Percentiles rank a stretch among this genome's conserved stretches.
Evolutionary conservation across 1,140 invertebrate species (phyloP).

Genomic region (Drosophila eugracilis): DNA sequence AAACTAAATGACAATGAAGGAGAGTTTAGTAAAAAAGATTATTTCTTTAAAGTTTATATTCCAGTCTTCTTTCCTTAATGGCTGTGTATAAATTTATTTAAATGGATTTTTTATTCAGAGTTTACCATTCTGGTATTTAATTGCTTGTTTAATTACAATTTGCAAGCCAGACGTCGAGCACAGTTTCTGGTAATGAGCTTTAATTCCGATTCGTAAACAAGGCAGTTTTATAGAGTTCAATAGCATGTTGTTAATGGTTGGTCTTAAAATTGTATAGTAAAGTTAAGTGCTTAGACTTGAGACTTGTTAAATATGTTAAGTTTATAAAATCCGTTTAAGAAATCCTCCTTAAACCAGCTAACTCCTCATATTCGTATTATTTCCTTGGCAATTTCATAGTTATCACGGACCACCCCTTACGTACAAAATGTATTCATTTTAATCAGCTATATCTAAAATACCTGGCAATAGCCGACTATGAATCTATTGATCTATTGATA

Average conservation of each 20-base stretch:
- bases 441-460: conserved; percentile 22
- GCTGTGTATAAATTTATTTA: background rate
- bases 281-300: too few species aligned
- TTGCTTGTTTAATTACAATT: background rate
- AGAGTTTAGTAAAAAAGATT: background rate
- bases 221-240: background rate
- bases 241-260: background rate
- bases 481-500: conserved; percentile 23
- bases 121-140: background rate
- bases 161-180: background rate
- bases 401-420: conserved; percentile 15
- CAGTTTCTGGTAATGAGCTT: background rate
- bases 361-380: background rate
- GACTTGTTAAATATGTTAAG: too few species aligned
- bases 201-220: background rate
- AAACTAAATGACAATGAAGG: background rate
- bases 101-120: background rate
- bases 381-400: conserved; percentile 5
- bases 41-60: too few species aligned
- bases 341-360: too few species aligned
- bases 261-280: background rate
- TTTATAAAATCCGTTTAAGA: too few species aligned
- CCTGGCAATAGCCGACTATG: conserved; percentile 7
- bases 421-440: conserved; percentile 9
- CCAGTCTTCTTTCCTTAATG: background rate